Evolutionary conservation across 2,113 vertebrate genomes (phyloP), one percentile per base, ranked within the genome.

Genomic region (Eptesicus fuscus): DNA sequence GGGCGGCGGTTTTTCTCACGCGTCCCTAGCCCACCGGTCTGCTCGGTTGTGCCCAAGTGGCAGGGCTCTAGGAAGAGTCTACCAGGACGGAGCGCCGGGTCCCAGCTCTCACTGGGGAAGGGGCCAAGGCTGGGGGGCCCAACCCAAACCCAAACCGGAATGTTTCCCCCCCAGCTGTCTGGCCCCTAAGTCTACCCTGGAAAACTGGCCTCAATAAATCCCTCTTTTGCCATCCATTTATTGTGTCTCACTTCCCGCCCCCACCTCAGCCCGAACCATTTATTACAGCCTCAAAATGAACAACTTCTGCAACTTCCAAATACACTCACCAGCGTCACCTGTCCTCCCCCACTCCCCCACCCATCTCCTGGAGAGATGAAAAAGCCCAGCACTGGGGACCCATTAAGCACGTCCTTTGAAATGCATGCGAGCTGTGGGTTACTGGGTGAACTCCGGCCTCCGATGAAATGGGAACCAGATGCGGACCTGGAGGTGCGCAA

Each of bases 341-440:
- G 77, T 82, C 80, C 44, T 85, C 83, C 80, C 20, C 78, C 35
- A 91, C 59, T 83, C 83, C 80, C 20, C 74, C 42, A 90, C 59
- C 77, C 90, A 71, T 83, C 92, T 97, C 70, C 89, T 59, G 14
- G 17, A 49, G 67, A 94, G 83, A 96, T 61, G 82, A 37, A 47
- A 67, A 80, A 83, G 47, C 23, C 37, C 76, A 76, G 93, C 49
- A 6, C 1, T 76, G 87, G 76, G 86, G 89, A 83, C 69, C 92
- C 87, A 87, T 85, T 90, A 96, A 91, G 28, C 44, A 35, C 51
- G 92, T 93, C 95, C 95, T 97, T 88, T 96, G 95, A 97, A 96
- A 96, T 79, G 77, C 69, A 88, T 30, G 47, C 9, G 4, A 20
- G 67, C 78, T 79, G 30, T 35, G 80, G 89, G 80, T 44, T 18